Evolutionary conservation across 2,113 vertebrate genomes (phyloP), one percentile per base, ranked within the genome.

Genomic region (Cygnus buccinator): DNA sequence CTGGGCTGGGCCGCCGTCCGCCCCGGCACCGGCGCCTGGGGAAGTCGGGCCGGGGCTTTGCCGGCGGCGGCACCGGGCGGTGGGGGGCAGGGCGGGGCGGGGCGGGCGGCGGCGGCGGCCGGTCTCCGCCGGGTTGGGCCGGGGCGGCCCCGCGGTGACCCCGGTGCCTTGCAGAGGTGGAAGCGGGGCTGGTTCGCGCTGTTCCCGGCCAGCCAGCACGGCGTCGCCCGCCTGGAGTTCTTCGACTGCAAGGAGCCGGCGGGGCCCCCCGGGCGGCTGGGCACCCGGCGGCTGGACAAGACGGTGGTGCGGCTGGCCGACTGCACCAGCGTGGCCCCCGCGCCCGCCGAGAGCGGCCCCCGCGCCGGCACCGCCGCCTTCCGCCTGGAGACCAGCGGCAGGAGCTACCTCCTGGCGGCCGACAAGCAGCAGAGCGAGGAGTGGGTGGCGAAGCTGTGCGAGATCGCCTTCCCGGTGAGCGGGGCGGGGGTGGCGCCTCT

Each of bases 161-260:
- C 22, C 11, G 35, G 25, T 62, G 67, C 28, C 17, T 74, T 73
- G 57, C 96, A 99, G 99, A 98, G 98, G 95, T 99, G 99, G 99
- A 99, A 99, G 98, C 99, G 99, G 97, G 99, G 98, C 96, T 99
- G 99, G 98, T 99, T 99, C 9, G 98, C 98, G 86, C 98, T 99
- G 37, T 99, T 99, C 96, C 99, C 99, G 0, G 99, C 99, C 95
- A 99, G 99, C 92, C 98, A 98, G 62, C 98, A 99, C 37, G 99
- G 99, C 59, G 99, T 99, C 8, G 99, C 99, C 13, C 98, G 99
- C 39, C 98, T 99, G 4, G 99, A 99, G 97, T 99, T 99, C 97
- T 99, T 97, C 59, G 99, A 99, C 63, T 98, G 98, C 73, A 98
- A 98, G 87, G 98, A 98, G 44, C 90, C 96, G 16, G 85, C 90